phyloP scores from a whole-genome alignment of 2,797 vertebrate species.

The Ataeniobius toweri region DNA sequence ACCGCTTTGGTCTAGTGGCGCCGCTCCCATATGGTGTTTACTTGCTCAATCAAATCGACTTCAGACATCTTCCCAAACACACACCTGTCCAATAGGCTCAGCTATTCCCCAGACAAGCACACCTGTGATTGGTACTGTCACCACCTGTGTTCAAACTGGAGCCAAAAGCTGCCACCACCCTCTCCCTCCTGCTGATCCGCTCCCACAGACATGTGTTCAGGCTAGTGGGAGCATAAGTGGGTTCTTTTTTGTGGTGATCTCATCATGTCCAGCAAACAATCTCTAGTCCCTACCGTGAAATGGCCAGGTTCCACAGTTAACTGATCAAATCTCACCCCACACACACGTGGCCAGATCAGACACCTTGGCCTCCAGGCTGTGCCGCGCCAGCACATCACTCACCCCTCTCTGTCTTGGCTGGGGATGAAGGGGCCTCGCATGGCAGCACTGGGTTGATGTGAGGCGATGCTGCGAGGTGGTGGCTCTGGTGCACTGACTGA shows the following conservation, averaged over 20 bases:
- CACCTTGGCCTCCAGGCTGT: constrained; percentile 38
- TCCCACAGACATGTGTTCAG: constrained; percentile 57
- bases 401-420: constrained; percentile 15
- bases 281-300: constrained; percentile 65
- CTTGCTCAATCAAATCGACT: constrained; percentile 68
- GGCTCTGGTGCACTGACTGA: constrained; percentile 43
- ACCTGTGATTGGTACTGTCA: constrained; percentile 67
- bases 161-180: constrained; percentile 53
- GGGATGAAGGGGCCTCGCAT: constrained; percentile 26
- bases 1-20: constrained; percentile 61
- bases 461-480: constrained; percentile 51
- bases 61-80: constrained; percentile 61
- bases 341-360: constrained; percentile 26
- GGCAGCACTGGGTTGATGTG: constrained; percentile 46
- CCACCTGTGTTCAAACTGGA: constrained; percentile 62
- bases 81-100: constrained; percentile 41
- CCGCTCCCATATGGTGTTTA: constrained; percentile 76
- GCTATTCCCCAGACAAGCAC: constrained; percentile 58
- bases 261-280: constrained; percentile 56
- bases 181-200: constrained; percentile 27
- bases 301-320: constrained; percentile 63
- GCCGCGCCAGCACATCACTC: constrained; percentile 38
- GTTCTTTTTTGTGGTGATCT: constrained; percentile 52
- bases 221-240: constrained; percentile 50
- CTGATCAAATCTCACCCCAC: constrained; percentile 43